Conservation (phyloP, 2,888 invertebrate species). For the Diarsia mendica region DNA sequence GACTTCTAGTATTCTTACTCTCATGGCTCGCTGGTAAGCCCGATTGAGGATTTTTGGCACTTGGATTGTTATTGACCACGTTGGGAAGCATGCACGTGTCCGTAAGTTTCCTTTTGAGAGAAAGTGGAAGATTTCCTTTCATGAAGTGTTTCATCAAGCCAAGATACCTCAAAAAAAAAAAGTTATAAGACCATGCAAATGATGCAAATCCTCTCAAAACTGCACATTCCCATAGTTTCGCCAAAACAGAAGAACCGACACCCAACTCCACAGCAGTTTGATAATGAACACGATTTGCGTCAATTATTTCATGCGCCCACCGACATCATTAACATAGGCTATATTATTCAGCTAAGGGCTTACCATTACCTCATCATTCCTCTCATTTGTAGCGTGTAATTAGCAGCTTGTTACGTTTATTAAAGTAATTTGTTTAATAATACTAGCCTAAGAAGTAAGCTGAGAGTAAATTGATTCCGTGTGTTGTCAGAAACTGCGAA, state of each 20-base stretch:
- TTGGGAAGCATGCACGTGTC: no score
- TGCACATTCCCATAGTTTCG: background rate
- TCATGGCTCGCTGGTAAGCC: no score
- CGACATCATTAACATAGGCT: constrained; percentile 36
- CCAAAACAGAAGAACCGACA: background rate
- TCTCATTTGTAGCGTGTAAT: constrained; percentile 25
- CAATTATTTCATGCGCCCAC: constrained; percentile 23
- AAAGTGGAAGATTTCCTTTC: no score
- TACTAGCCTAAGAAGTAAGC: background rate
- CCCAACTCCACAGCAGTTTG: constrained; percentile 4
- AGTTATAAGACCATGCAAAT: background rate
- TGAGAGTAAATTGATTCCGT: background rate
- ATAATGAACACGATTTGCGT: constrained; percentile 26
- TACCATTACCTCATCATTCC: constrained; percentile 31
- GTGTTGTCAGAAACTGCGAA: background rate
- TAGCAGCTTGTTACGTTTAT: constrained; percentile 10
- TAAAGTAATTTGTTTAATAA: constrained; percentile 19
- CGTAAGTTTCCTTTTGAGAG: no score
- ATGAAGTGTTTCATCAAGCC: no score
- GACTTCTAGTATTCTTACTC: no score
- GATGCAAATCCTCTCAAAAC: background rate
- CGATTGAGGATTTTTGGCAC: no score
- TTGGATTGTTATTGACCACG: no score
- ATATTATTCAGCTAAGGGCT: constrained; percentile 30
- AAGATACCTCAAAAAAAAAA: background rate